phyloP scores from a whole-genome alignment of 2,888 invertebrate genomes.

The Pilophorus perplexus region DNA sequence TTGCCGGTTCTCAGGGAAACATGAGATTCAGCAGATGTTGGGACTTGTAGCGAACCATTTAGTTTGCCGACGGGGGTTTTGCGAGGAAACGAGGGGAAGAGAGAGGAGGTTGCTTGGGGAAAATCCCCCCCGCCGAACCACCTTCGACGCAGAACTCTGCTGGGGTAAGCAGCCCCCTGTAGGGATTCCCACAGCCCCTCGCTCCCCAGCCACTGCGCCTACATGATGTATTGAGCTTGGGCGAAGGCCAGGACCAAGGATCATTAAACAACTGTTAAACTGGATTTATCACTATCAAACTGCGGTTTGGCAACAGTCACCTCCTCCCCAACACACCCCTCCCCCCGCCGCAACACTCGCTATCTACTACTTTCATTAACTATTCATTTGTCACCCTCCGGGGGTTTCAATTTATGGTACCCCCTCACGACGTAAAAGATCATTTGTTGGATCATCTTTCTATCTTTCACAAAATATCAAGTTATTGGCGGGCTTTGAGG shows the following conservation, averaged over 20 bases:
- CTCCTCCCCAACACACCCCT: too few species aligned
- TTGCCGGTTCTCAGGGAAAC: slow-evolving; percentile 27
- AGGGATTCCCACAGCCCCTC: background rate
- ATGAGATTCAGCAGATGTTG: slow-evolving; percentile 35
- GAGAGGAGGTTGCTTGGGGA: slow-evolving; percentile 22
- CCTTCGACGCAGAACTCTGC: slow-evolving; percentile 22
- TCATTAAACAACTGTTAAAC: slow-evolving; percentile 43
- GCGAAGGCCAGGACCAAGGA: slow-evolving; percentile 35
- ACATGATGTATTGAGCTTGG: slow-evolving; percentile 42
- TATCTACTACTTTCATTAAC: slow-evolving; percentile 33
- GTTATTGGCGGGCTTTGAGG: too few species aligned
- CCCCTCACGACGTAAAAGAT: too few species aligned
- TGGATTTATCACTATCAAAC: slow-evolving; percentile 42
- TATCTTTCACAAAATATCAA: too few species aligned
- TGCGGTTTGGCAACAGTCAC: slow-evolving; percentile 35
- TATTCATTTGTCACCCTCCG: slow-evolving; percentile 32
- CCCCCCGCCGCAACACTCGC: too few species aligned
- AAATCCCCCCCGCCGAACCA: too few species aligned
- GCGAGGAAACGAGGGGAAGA: background rate
- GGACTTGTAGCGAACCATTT: slow-evolving; percentile 32
- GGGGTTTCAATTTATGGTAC: slow-evolving; percentile 9
- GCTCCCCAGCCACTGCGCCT: background rate
- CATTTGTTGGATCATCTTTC: too few species aligned
- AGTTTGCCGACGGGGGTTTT: slow-evolving; percentile 22
- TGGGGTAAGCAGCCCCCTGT: slow-evolving; percentile 21